Conservation (phyloP, 2,797 vertebrate genomes). For the Prunella strophiata region DNA sequence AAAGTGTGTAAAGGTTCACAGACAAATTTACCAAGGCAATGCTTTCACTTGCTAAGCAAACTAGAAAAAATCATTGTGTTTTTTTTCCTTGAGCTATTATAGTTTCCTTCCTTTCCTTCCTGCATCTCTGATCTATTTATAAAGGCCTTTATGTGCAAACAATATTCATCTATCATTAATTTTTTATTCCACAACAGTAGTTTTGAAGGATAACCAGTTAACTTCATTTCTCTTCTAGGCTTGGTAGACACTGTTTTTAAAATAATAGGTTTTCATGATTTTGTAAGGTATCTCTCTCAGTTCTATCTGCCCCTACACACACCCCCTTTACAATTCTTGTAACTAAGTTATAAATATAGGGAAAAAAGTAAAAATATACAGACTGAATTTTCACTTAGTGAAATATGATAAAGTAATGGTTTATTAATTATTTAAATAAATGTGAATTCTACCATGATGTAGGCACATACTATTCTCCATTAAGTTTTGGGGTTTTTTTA, state of each 20-base stretch:
- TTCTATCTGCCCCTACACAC: not conserved
- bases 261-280: not conserved
- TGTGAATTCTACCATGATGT: not conserved
- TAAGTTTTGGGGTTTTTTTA: not conserved
- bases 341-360: not conserved
- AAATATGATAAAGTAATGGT: not conserved
- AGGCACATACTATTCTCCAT: not conserved
- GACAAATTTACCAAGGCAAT: not conserved
- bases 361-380: not conserved
- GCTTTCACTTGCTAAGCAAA: conserved; percentile 15
- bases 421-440: conserved; percentile 24
- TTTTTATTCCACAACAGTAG: conserved; percentile 24
- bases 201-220: conserved; percentile 31
- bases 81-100: not conserved
- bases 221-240: not conserved
- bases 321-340: not conserved
- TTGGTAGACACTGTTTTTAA: not conserved
- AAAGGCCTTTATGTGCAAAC: not conserved
- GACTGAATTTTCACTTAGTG: not conserved
- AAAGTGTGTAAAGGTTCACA: not conserved
- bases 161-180: not conserved
- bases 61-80: not conserved
- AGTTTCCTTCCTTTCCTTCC: not conserved
- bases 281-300: not conserved
- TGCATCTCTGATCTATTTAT: conserved; percentile 37